phyloP scores from a whole-genome alignment of 2,113 vertebrate genomes.

The Uria lomvia region DNA sequence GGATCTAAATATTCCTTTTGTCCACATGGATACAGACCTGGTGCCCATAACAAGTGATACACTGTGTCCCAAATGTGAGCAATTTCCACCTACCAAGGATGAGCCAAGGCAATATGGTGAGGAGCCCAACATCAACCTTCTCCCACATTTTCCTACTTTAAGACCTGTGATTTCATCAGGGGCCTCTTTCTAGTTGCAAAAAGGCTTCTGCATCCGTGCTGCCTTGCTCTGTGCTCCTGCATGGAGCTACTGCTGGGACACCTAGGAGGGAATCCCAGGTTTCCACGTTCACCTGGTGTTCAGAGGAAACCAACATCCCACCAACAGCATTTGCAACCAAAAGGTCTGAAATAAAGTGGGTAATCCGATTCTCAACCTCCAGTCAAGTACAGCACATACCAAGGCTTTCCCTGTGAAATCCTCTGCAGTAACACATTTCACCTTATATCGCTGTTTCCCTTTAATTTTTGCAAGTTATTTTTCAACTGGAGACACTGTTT shows the following conservation, averaged over 20 bases:
- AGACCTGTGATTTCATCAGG: not conserved
- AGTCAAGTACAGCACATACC: no score
- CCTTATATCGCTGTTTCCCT: not conserved
- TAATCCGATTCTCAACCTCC: not conserved
- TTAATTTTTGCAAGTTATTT: not conserved
- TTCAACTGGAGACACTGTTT: not conserved
- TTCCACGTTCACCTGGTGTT: rapidly evolving
- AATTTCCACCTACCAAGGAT: not conserved
- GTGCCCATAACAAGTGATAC: rapidly evolving
- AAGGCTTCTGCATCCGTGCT: not conserved
- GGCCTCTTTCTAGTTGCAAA: no score
- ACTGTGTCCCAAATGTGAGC: not conserved
- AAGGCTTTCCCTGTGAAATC: not conserved
- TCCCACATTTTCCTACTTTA: not conserved
- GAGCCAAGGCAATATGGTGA: not conserved
- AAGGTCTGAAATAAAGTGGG: not conserved
- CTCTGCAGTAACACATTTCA: not conserved
- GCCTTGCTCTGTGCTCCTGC: not conserved
- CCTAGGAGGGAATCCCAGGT: not conserved
- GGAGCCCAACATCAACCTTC: not conserved
- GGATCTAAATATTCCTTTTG: not conserved
- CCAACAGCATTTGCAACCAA: not conserved
- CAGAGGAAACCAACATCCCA: not conserved
- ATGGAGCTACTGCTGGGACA: not conserved
- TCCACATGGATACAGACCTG: not conserved